A percentile compares a stretch with the other conserved stretches of the same genome.
Evolutionary conservation across 2,888 invertebrate genomes (phyloP).

Genomic region (Andrena fulva): DNA sequence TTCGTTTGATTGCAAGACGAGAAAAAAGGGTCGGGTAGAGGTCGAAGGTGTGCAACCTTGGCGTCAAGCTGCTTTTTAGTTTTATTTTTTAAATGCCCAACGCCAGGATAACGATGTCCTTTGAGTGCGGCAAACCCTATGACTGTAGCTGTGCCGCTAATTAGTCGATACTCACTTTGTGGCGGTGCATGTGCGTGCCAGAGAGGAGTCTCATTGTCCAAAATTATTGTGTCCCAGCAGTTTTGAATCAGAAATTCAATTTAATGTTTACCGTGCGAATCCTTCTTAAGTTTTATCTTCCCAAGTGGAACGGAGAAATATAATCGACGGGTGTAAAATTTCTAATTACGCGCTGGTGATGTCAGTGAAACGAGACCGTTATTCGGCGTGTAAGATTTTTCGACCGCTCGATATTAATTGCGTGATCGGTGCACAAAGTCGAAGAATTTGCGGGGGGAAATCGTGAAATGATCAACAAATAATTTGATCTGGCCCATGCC

Average conservation of each 20-base stretch:
- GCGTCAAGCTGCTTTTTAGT: slow-evolving; percentile 26
- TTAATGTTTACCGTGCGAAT: neutral
- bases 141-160: slow-evolving; percentile 67
- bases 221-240: slow-evolving; percentile 47
- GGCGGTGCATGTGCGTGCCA: slow-evolving; percentile 33
- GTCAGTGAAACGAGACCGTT: neutral
- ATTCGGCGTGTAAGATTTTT: slow-evolving; percentile 25
- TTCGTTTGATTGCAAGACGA: slow-evolving; percentile 76
- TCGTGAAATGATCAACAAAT: slow-evolving; percentile 63
- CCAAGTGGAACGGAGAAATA: neutral
- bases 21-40: slow-evolving; percentile 42
- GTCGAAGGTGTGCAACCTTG: slow-evolving; percentile 51
- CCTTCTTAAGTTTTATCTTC: neutral
- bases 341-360: neutral
- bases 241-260: slow-evolving; percentile 28
- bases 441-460: slow-evolving; percentile 56
- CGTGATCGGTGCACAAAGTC: slow-evolving; percentile 32
- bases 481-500: slow-evolving; percentile 48
- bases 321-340: neutral
- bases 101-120: slow-evolving; percentile 70
- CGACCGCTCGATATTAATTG: slow-evolving; percentile 49
- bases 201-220: slow-evolving; percentile 32
- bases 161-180: slow-evolving; percentile 73
- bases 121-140: slow-evolving; percentile 63
- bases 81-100: slow-evolving; percentile 40